These are phyloP conservation scores for Rhinella marina DNA, from an alignment of 2,797 vertebrate species.

Conservation along the genomic window DNA sequence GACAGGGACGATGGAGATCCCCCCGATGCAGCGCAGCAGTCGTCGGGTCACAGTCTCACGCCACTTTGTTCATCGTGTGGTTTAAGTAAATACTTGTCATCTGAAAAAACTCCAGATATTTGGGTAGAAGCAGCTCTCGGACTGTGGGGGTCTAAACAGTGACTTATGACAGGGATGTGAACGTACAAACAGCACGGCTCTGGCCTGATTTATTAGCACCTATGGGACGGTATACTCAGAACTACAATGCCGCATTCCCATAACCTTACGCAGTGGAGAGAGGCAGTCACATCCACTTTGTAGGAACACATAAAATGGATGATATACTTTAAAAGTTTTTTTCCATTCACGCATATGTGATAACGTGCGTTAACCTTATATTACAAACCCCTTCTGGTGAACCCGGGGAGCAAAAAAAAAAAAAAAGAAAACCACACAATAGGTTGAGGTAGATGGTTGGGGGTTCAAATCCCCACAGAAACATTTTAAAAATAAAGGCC, in stretches of 20 bases:
- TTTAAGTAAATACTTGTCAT: conserved; percentile 78
- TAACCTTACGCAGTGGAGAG: conserved; percentile 74
- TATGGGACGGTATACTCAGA: conserved; percentile 71
- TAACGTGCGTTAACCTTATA: background rate
- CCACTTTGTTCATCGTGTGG: conserved; percentile 72
- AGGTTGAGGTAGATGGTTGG: too few species aligned
- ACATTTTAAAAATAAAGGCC: too few species aligned
- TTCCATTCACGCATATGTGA: conserved; percentile 19
- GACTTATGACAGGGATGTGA: conserved; percentile 67
- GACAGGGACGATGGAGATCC: conserved; percentile 62
- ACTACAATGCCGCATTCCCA: conserved; percentile 76
- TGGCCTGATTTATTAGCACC: conserved; percentile 74
- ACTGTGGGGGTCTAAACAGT: conserved; percentile 68
- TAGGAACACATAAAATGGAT: conserved; percentile 70
- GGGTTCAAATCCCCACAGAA: too few species aligned
- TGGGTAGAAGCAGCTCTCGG: conserved; percentile 73
- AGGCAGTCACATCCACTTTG: conserved; percentile 71
- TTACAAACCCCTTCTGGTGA: too few species aligned
- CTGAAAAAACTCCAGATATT: conserved; percentile 66
- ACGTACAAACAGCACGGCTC: conserved; percentile 73
- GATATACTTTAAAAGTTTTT: conserved; percentile 71
- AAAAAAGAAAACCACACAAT: too few species aligned
- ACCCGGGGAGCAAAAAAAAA: too few species aligned
- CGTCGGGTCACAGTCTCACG: conserved; percentile 75
- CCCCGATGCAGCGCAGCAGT: conserved; percentile 67